Evolutionary conservation across 2,797 vertebrate genomes (phyloP), one percentile per base, ranked within the genome.

Genomic region (Paguma larvata): DNA sequence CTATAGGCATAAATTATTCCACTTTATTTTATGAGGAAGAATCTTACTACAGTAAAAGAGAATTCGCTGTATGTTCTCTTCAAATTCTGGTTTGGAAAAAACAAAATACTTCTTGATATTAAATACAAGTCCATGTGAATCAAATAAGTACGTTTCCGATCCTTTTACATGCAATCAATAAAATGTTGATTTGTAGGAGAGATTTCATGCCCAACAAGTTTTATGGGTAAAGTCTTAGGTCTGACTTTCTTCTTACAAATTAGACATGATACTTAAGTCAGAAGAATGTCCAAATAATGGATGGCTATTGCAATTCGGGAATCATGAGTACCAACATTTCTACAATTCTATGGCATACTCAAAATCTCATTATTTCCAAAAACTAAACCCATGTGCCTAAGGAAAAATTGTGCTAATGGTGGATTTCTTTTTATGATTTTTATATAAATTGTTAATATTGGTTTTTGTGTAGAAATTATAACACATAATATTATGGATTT

Each of bases 141-240:
- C 84, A 90, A 93, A 51, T 91, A 72, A 91, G 53, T 46, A 79
- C 86, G 13, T 65, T 90, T 79, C 65, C 67, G 77, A 53, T 77
- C 25, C 15, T 93, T 96, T 97, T 93, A 73, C 0, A 46, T 32
- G 93, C 62, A 95, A 80, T 92, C 90, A 86, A 90, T 85, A 83
- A 96, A 80, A 94, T 73, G 15, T 86, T 97, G 30, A 90, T 90
- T 88, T 96, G 34, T 92, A 91, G 67, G 32, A 93, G 63, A 88
- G 32, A 97, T 77, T 95, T 95, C 65, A 94, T 84, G 51, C 30
- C 34, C 38, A 68, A 30, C 14, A 56, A 38, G 14, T 92, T 94
- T 95, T 88, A 63, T 12, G 32, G 10, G 38, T 21, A 23, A 41
- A 92, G 15, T 21, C 12, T 96, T 83, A 89, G 70, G 78, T 84